Percentiles rank a stretch among this genome's conserved stretches.
Conservation (phyloP, 2,797 vertebrate genomes). For the Momotus momota region DNA sequence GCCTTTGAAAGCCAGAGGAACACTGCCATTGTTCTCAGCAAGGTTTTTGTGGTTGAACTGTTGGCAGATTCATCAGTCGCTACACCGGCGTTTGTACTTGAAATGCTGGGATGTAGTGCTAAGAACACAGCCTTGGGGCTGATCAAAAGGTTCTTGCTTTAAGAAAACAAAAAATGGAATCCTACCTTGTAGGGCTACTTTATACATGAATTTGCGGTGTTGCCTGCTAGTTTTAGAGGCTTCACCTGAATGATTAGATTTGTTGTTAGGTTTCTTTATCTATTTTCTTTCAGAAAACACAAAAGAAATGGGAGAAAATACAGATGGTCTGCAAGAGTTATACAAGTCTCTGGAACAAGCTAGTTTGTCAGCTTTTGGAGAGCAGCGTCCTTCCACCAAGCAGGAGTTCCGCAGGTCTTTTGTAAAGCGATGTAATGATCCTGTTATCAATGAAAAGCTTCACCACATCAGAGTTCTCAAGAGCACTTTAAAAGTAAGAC, state of each 20-base stretch:
- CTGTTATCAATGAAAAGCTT: slow-evolving; percentile 89
- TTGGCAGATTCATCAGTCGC: neutral
- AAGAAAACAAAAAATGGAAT: neutral
- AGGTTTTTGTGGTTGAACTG: neutral
- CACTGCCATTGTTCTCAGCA: neutral
- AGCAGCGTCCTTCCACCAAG: slow-evolving; percentile 86
- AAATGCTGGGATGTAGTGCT: neutral
- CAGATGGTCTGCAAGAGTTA: slow-evolving; percentile 87
- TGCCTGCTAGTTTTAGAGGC: neutral
- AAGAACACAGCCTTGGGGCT: neutral
- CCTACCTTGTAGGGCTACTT: neutral
- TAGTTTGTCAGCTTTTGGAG: slow-evolving; percentile 86
- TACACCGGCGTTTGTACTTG: neutral
- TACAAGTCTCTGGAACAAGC: slow-evolving; percentile 87
- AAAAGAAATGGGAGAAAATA: slow-evolving; percentile 66
- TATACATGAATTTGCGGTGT: neutral
- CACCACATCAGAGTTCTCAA: slow-evolving; percentile 89
- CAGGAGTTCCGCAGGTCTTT: slow-evolving; percentile 88
- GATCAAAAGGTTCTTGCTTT: neutral
- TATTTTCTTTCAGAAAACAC: slow-evolving; percentile 80
- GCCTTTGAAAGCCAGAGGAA: neutral
- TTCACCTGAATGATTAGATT: neutral
- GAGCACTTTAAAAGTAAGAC: slow-evolving; percentile 90
- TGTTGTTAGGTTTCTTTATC: neutral
- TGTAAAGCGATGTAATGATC: slow-evolving; percentile 85